Evolutionary conservation across 2,888 invertebrate genomes (phyloP), one percentile per base, ranked within the genome.

Genomic region (Morinoia aosen): DNA sequence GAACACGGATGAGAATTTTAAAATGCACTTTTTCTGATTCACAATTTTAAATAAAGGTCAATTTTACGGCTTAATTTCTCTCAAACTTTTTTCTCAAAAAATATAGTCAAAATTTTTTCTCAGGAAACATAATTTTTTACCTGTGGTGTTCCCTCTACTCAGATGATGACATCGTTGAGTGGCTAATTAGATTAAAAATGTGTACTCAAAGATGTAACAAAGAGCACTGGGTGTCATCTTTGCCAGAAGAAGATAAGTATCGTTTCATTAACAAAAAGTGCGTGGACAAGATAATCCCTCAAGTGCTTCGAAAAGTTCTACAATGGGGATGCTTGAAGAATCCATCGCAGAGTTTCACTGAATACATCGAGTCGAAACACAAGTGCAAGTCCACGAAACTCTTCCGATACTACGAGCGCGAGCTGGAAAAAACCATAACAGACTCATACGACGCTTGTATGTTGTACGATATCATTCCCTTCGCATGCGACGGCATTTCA

Each of bases 201-300:
- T 76, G 76, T 76, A 1, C 76, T 76, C 76, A 33, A 19, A 33
- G 33, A 19, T 76, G 33, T 33, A 76, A 10, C 0, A 19, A 76
- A 33, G 25, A 76, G 19, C 19, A 39, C 5, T 93, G 93, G 93
- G 93, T 33, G 48, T 25, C 57, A 8, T n/a, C 33, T 48, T 33
- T 93, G 57, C 56, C 93, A 12, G 93, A 93, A 57, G 93, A 93
- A 93, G 93, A 93, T 57, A 93, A 93, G 93, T 93, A 93, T 57
- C 93, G 93, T 5, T 93, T 93, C 58, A 93, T 93, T 16, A 93
- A 93, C 58, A 93, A 93, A 33, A 93, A 93, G 57, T 93, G 58
- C 93, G 93, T 93, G 5, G 93, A 93, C 93, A 93, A 93, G 58
- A 33, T 93, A 16, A 93, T 93, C 14, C 93, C 93, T 14, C 56